Base-by-base conservation (phyloP, 2,888 invertebrate genomes). In the Hyles lineata region DNA sequence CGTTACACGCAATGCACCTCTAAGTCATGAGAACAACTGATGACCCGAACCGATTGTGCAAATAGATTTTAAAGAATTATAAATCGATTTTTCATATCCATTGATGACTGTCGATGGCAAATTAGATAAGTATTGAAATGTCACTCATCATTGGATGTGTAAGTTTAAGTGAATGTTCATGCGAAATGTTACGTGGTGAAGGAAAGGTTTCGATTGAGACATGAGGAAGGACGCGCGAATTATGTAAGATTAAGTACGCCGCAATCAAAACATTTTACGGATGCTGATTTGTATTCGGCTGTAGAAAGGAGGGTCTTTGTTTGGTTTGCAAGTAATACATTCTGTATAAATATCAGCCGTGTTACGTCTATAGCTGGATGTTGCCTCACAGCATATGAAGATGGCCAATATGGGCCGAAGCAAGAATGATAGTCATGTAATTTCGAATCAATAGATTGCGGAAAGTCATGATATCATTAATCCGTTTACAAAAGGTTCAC, bases 1-100 rank as follows among this genome's bases (percentile, higher is more conserved):
- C 29, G 29, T 29, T 32, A 6, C 50, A 23, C 23, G 67, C 67
- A 50, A 67, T 43, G 63, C 63, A 23, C 67, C 23, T 32, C 9
- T 32, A 63, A 17, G 17, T 23, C 67, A 74, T 70, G 73, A 71
- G 73, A 76, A 75, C 74, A 69, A 52, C 71, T 78, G 80, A 81
- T 85, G 82, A 76, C 81, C 79, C 72, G 79, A 78, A 82, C 84
- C 83, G 83, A 86, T 86, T 81, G 80, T 77, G 63, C 67, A 74
- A 80, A 80, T 82, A 76, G 78, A 84, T 82, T 79, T 79, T 75
- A 73, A 76, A 73, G 60, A 80, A 76, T 76, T 76, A 81, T 82
- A 82, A 81, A 76, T 79, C 23, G 67, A 67, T 67, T 67, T 23
- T 67, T 50, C 67, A 67, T 67, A 72, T 81, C 78, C 78, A 82